These are phyloP conservation scores for Drosophila atripex DNA, from an alignment of 2,888 invertebrate genomes.

Conservation along the genomic window DNA sequence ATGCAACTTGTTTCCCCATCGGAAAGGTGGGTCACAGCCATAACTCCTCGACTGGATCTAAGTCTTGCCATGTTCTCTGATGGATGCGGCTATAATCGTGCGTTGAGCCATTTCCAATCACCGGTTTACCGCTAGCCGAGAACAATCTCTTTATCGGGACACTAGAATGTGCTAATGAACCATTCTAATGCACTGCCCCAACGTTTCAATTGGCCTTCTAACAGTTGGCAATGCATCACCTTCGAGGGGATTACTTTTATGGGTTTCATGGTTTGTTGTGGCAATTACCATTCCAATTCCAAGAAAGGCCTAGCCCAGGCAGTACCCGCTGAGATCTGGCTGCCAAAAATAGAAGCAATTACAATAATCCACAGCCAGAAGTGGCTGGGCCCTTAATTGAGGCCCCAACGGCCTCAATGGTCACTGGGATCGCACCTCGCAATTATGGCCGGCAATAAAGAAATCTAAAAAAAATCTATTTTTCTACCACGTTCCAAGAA, in stretches of 20 bases:
- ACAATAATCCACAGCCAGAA: slow-evolving; percentile 27
- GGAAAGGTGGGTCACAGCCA: slow-evolving; percentile 81
- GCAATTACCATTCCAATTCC: background rate
- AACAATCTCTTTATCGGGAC: slow-evolving; percentile 64
- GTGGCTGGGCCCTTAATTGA: slow-evolving; percentile 29
- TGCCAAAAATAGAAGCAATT: slow-evolving; percentile 29
- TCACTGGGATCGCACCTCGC: slow-evolving; percentile 22
- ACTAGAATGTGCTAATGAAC: slow-evolving; percentile 65
- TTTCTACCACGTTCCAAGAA: slow-evolving; percentile 20
- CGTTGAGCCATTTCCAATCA: slow-evolving; percentile 67
- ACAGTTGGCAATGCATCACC: slow-evolving; percentile 6
- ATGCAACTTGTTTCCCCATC: slow-evolving; percentile 64
- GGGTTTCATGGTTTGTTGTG: background rate
- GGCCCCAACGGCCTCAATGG: slow-evolving; percentile 33
- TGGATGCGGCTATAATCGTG: slow-evolving; percentile 34
- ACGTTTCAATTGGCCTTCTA: slow-evolving; percentile 21
- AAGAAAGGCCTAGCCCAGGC: background rate
- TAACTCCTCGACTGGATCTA: slow-evolving; percentile 64
- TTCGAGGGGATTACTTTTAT: background rate
- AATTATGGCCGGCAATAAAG: slow-evolving; percentile 41
- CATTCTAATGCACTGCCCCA: slow-evolving; percentile 24
- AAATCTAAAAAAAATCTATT: slow-evolving; percentile 32
- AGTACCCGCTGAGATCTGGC: background rate
- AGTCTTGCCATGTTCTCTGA: slow-evolving; percentile 15
- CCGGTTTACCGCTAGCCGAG: slow-evolving; percentile 68